phyloP scores from a whole-genome alignment of 2,888 invertebrate genomes.

The Boloria euphrosyne region DNA sequence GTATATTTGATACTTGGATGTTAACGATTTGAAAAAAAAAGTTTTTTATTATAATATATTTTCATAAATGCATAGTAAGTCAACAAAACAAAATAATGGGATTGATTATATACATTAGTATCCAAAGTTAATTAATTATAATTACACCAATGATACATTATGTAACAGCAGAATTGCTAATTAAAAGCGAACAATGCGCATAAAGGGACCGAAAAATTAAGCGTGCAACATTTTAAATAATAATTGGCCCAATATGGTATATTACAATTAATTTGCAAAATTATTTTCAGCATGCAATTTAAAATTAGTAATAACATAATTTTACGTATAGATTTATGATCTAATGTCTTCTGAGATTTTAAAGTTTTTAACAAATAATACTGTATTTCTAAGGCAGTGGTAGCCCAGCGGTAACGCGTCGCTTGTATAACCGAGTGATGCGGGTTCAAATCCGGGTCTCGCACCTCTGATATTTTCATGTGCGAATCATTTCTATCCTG shows the following conservation, averaged over 20 bases:
- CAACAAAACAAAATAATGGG: conserved; percentile 5
- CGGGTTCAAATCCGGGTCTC: no score
- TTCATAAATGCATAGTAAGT: conserved; percentile 7
- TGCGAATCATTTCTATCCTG: no score
- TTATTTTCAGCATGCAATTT: no score
- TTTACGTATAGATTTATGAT: no score
- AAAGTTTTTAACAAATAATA: no score
- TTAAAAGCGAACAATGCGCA: conserved; percentile 48
- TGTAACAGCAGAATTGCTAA: conserved; percentile 47
- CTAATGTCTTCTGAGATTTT: no score
- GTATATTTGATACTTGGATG: not conserved
- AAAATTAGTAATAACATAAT: no score
- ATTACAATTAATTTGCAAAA: not conserved
- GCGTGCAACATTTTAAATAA: conserved; percentile 25
- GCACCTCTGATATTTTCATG: no score
- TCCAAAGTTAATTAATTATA: conserved; percentile 54
- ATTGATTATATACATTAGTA: conserved; percentile 39
- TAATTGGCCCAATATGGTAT: conserved; percentile 13
- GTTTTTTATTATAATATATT: conserved; percentile 28
- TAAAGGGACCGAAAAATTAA: conserved; percentile 44
- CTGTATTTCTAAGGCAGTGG: no score
- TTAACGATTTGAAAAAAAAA: conserved; percentile 31
- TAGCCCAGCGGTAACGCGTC: no score
- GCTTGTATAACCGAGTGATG: no score
- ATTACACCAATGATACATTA: conserved; percentile 54